phyloP scores from a whole-genome alignment of 2,888 invertebrate genomes.

The Drosophila yooni region DNA sequence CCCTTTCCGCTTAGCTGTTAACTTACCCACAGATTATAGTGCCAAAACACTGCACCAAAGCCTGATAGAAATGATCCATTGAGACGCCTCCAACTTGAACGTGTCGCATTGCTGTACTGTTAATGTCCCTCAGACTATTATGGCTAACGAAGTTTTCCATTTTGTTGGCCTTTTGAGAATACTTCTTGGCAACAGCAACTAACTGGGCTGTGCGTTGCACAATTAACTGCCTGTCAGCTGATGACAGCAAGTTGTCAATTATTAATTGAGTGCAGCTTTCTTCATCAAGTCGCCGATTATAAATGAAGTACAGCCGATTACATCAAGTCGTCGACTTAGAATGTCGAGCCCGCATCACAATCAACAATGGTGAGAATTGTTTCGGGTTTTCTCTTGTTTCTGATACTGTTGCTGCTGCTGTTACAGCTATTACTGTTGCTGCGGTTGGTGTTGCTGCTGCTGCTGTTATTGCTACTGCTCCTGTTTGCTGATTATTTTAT shows the following conservation, averaged over 20 bases:
- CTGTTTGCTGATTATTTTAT: too few species aligned
- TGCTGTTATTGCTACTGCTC: constrained; percentile 1
- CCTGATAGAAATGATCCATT: constrained; percentile 94
- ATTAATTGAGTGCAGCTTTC: not conserved
- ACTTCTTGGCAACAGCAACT: not conserved
- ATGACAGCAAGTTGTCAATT: not conserved
- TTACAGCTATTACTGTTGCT: constrained; percentile 7
- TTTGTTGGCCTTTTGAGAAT: not conserved
- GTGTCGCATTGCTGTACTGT: constrained; percentile 30
- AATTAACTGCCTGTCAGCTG: not conserved
- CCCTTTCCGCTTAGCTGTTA: not conserved
- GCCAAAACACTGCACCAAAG: constrained; percentile 95
- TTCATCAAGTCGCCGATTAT: not conserved
- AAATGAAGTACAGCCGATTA: constrained; percentile 58
- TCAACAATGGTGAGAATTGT: constrained; percentile 8
- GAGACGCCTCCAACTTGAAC: constrained; percentile 79
- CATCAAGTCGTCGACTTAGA: constrained; percentile 63
- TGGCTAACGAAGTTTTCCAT: not conserved
- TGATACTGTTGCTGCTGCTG: constrained; percentile 12
- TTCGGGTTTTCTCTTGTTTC: not conserved
- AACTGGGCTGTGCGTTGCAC: not conserved
- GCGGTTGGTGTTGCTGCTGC: constrained; percentile 2
- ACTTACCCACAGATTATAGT: constrained; percentile 95
- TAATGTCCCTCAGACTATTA: not conserved
- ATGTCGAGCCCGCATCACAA: constrained; percentile 47